These are phyloP conservation scores for Salvelinus alpinus DNA, from an alignment of 2,113 vertebrate species.

Conservation along the genomic window DNA sequence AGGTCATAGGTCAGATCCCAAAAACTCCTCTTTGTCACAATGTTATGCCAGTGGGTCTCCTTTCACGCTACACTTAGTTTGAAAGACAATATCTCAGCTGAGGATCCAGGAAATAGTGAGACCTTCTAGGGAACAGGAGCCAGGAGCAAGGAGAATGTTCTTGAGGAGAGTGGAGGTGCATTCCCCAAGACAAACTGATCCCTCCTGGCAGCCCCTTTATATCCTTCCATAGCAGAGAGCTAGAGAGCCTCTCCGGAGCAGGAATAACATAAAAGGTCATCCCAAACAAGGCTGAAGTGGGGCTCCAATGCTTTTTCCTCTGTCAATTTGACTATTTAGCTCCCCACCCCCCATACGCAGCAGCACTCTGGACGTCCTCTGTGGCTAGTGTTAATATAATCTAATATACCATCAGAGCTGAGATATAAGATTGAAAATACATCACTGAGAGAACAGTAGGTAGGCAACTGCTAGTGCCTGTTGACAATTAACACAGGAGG, in stretches of 20 bases:
- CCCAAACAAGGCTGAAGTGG: background rate
- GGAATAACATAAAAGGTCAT: background rate
- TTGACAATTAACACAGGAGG: too few species aligned
- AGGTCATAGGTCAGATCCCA: too few species aligned
- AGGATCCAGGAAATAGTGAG: background rate
- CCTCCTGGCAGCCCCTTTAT: background rate
- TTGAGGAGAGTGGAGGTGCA: background rate
- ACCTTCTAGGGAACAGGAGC: background rate
- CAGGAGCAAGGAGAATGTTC: background rate
- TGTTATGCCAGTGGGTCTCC: background rate
- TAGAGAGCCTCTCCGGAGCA: background rate
- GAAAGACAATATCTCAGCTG: background rate
- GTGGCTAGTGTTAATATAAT: background rate
- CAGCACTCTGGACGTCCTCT: background rate
- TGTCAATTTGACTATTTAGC: background rate
- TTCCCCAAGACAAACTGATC: background rate
- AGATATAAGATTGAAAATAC: background rate
- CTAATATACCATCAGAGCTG: background rate
- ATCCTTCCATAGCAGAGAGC: background rate
- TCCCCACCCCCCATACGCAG: background rate
- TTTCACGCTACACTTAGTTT: background rate
- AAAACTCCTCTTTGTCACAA: too few species aligned
- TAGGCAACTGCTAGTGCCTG: background rate
- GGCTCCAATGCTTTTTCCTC: background rate
- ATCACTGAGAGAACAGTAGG: background rate